A percentile compares a stretch with the other conserved stretches of the same genome.
Conservation (phyloP, 2,797 vertebrate species). For the Rhynchotus rufescens region DNA sequence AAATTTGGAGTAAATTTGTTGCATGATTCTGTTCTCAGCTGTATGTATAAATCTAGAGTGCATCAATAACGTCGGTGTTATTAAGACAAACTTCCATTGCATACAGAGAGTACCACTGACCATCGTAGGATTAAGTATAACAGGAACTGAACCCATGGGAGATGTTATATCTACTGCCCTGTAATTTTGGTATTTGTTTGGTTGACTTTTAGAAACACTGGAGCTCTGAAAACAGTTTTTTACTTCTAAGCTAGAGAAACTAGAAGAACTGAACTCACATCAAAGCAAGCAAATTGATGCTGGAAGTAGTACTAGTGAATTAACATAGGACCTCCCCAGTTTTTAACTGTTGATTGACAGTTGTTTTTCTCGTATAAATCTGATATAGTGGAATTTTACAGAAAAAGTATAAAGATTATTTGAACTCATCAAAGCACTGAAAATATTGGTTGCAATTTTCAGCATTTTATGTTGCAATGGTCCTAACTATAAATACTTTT, state of each 20-base stretch:
- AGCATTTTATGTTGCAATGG: not conserved
- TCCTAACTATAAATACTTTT: slow-evolving; percentile 24
- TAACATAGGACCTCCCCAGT: not conserved
- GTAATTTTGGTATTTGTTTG: not conserved
- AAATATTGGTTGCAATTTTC: slow-evolving; percentile 14
- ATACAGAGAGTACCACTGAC: not conserved
- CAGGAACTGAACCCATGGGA: not conserved
- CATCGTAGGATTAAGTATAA: not conserved
- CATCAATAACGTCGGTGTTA: not conserved
- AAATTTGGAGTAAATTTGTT: not conserved
- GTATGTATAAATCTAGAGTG: not conserved
- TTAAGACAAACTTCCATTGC: not conserved
- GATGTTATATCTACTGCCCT: not conserved
- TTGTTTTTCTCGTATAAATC: not conserved
- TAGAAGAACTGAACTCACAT: not conserved
- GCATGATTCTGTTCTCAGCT: not conserved
- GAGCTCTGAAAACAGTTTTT: not conserved
- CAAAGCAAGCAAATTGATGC: not conserved
- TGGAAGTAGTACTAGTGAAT: not conserved
- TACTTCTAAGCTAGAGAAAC: not conserved
- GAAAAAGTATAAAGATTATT: not conserved
- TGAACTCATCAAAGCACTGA: slow-evolving; percentile 35
- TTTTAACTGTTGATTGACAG: not conserved
- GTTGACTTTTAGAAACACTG: not conserved
- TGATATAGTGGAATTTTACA: not conserved